A percentile compares a stretch with the other conserved stretches of the same genome.
Evolutionary conservation across 2,113 vertebrate genomes (phyloP).

Genomic region (Phycodurus eques): DNA sequence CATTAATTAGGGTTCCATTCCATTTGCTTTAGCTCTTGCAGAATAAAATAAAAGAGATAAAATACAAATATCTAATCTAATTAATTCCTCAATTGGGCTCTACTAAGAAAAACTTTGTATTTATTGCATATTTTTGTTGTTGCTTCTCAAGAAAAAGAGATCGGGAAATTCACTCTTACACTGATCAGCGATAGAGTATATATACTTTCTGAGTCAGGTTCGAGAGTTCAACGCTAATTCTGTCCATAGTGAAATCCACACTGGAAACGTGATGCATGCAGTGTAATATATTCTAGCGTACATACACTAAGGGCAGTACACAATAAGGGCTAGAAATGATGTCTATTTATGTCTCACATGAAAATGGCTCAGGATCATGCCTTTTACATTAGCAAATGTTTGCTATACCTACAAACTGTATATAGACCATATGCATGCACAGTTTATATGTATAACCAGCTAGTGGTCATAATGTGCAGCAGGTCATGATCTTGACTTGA

Average conservation of each 20-base stretch:
- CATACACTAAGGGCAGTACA: constrained; percentile 19
- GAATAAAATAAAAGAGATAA: not conserved
- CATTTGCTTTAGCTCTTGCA: not conserved
- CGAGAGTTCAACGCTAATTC: constrained; percentile 66
- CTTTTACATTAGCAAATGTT: constrained; percentile 37
- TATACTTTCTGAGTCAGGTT: constrained; percentile 32
- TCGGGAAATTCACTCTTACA: not conserved
- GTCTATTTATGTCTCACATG: constrained; percentile 32
- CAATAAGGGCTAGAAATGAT: constrained; percentile 9
- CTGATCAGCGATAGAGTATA: not conserved
- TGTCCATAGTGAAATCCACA: constrained; percentile 59
- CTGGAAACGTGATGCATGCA: constrained; percentile 57
- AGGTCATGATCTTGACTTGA: constrained; percentile 34
- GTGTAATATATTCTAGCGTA: constrained; percentile 11
- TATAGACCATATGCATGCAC: constrained; percentile 16
- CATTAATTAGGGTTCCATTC: not conserved
- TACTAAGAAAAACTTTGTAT: not conserved
- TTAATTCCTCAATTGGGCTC: not conserved
- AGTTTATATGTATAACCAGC: constrained; percentile 12
- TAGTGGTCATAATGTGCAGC: constrained; percentile 15
- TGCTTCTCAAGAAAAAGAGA: not conserved
- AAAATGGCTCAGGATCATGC: constrained; percentile 32
- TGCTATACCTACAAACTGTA: not conserved
- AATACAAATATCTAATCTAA: not conserved
- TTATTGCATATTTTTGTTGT: not conserved